Percentiles rank a stretch among this genome's conserved stretches.
Evolutionary conservation across 1,140 invertebrate genomes (phyloP).

Genomic region (Rhopalosiphum padi): DNA sequence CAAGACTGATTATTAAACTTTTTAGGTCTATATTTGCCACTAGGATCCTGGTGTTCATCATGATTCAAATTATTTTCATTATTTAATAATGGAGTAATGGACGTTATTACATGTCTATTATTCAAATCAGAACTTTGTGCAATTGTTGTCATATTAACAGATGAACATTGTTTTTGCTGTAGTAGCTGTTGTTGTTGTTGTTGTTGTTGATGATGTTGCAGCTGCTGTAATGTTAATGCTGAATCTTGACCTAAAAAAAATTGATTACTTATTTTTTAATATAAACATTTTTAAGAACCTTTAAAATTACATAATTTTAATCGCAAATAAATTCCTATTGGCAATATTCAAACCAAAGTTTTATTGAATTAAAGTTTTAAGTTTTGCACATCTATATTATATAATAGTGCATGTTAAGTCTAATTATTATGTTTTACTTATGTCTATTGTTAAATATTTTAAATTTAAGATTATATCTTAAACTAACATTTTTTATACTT

Average conservation of each 20-base stretch:
- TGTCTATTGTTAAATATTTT: too few relatives aligned
- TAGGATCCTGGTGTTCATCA: constrained; percentile 24
- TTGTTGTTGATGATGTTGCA: neutral
- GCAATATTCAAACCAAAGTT: too few relatives aligned
- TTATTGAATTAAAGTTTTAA: too few relatives aligned
- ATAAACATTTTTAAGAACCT: too few relatives aligned
- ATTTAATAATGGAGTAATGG: constrained; percentile 28
- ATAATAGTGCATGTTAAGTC: too few relatives aligned
- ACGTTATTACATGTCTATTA: neutral
- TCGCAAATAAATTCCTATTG: too few relatives aligned
- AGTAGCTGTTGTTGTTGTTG: neutral
- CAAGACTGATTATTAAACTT: constrained; percentile 16
- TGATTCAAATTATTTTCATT: constrained; percentile 9
- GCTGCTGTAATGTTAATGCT: neutral
- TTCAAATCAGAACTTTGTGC: neutral
- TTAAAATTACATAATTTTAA: too few relatives aligned
- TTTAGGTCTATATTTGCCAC: constrained; percentile 14
- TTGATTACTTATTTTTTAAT: neutral
- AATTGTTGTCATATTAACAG: constrained; percentile 21
- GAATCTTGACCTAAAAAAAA: constrained; percentile 21
- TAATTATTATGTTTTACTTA: too few relatives aligned
- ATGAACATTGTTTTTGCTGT: neutral
- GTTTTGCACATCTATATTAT: too few relatives aligned
- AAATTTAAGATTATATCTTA: too few relatives aligned
- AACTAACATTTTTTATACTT: too few relatives aligned